Evolutionary conservation across 2,113 vertebrate genomes (phyloP).

Genomic region (Sylvia atricapilla): DNA sequence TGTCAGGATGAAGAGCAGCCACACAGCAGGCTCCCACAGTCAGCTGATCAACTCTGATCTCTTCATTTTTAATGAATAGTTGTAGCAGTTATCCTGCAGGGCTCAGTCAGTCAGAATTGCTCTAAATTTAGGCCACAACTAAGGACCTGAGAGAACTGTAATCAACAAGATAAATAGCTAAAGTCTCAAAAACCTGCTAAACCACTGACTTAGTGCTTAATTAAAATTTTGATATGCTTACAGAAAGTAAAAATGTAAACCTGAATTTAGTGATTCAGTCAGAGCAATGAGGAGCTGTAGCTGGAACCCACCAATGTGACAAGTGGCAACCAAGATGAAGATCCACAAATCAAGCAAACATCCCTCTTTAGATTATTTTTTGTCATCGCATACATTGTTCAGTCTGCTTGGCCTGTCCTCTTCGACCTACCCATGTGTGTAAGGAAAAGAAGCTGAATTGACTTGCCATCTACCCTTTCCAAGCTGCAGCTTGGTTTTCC

Average conservation of each 20-base stretch:
- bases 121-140: not conserved
- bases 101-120: not conserved
- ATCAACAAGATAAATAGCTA: constrained; percentile 7
- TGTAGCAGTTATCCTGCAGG: not conserved
- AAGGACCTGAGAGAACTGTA: not conserved
- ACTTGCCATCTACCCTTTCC: not conserved
- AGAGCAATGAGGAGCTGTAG: not conserved
- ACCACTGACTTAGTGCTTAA: not conserved
- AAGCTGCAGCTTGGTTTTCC: not conserved
- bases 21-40: not conserved
- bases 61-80: not conserved
- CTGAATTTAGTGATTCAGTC: not conserved
- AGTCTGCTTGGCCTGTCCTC: not conserved
- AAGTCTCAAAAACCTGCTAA: not conserved
- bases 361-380: not conserved
- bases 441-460: not conserved
- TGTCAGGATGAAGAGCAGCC: not conserved
- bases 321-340: not conserved
- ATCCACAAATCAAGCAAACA: not conserved
- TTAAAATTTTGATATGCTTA: not conserved
- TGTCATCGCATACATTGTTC: not conserved
- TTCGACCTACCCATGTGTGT: not conserved
- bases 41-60: not conserved
- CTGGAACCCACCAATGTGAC: not conserved
- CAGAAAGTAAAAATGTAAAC: not conserved